A percentile compares a stretch with the other conserved stretches of the same genome.
Conservation (phyloP, 1,140 invertebrate species). For the Micrasema minimum region DNA sequence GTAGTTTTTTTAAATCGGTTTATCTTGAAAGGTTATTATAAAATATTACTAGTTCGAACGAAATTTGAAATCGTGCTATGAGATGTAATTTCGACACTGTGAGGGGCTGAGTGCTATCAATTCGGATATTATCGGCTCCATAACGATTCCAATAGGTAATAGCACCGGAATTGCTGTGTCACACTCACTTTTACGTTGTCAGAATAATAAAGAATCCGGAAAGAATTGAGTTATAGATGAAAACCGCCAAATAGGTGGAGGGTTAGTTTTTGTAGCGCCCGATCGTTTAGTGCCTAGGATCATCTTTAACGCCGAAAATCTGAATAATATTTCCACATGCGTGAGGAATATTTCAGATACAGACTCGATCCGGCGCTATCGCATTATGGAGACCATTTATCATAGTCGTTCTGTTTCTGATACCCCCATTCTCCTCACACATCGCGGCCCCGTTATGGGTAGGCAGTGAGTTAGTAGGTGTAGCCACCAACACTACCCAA, state of each 20-base stretch:
- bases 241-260: neutral
- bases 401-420: conserved; percentile 35
- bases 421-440: conserved; percentile 11
- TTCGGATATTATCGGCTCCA: neutral
- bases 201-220: conserved; percentile 1
- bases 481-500: no score
- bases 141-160: neutral
- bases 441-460: neutral
- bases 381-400: conserved; percentile 36
- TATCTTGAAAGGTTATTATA: no score
- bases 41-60: no score
- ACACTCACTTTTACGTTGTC: neutral
- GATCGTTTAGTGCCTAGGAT: conserved; percentile 24
- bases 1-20: no score
- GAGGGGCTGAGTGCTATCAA: neutral
- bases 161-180: neutral
- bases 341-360: conserved; percentile 38
- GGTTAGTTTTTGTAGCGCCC: conserved; percentile 20
- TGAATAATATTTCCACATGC: conserved; percentile 43
- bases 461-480: no score
- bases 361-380: conserved; percentile 29
- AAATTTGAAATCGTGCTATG: no score
- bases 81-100: no score
- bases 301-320: conserved; percentile 40
- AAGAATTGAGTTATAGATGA: conserved; percentile 12